Evolutionary conservation across 2,888 invertebrate genomes (phyloP).

Genomic region (Chouioia cunea): DNA sequence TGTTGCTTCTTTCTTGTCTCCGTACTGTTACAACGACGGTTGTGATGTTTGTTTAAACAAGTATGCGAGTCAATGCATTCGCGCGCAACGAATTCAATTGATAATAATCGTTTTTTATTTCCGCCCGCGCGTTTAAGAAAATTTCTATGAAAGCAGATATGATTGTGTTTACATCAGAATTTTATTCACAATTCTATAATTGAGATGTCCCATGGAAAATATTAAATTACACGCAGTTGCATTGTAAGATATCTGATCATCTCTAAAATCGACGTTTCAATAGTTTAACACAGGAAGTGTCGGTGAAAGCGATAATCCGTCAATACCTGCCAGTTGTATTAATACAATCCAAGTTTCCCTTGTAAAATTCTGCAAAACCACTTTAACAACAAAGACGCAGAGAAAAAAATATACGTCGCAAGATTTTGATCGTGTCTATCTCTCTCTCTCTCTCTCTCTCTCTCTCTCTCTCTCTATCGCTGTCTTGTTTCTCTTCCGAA

Average conservation of each 20-base stretch:
- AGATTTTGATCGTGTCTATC: no score
- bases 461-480: no score
- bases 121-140: no score
- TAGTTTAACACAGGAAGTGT: slow-evolving; percentile 48
- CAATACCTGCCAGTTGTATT: slow-evolving; percentile 55
- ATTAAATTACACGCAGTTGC: slow-evolving; percentile 27
- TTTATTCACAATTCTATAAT: slow-evolving; percentile 44
- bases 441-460: no score
- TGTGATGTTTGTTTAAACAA: no score
- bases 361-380: slow-evolving; percentile 5
- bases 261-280: slow-evolving; percentile 32
- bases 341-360: slow-evolving; percentile 55
- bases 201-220: slow-evolving; percentile 21
- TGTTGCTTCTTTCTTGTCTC: no score
- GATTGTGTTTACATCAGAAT: slow-evolving; percentile 8
- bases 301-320: slow-evolving; percentile 60
- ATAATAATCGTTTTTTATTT: no score
- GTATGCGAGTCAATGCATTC: no score
- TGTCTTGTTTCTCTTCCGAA: no score
- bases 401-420: background rate
- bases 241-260: slow-evolving; percentile 22
- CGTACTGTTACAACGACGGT: no score
- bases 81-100: no score
- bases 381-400: no score
- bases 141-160: background rate